Base-by-base conservation (phyloP, 2,888 invertebrate genomes). In the Ethmia dodecea region DNA sequence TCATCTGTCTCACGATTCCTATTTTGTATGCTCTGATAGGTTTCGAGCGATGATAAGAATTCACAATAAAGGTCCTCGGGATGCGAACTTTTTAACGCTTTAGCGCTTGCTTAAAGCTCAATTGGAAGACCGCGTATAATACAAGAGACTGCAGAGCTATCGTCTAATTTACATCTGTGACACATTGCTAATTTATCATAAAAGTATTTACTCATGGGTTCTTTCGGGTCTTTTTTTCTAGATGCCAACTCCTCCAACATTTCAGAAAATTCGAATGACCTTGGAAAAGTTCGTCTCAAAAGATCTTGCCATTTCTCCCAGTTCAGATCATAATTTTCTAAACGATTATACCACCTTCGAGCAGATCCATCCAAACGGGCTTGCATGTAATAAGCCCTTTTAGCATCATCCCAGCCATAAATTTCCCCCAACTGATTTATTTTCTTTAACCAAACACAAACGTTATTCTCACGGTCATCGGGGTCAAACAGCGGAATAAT, bases 191-290 rank as follows among this genome's bases (percentile, higher is more conserved):
- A 1, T 36, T 55, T 52, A 1, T 43, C 47, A 16, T 56, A 49
- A 15, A 39, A 63, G 28, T 64, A 66, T 28, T 52, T 55, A 1
- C 56, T 58, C 59, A 62, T 63, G 4, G 49, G 47, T 35, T 51
- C 60, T 3, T 25, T 29, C 3, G 49, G 43, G 8, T 4, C 16
- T 31, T 62, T 62, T 8, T 13, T 47, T 20, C 56, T 40, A 2
- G 36, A 28, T 5, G 58, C 33, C 49, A 64, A 51, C 11, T 42
- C 45, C 37, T 62, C 60, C 9, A 62, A 37, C 2, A 33, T 25
- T 13, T 54, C 51, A 0, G 52, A 57, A 30, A 37, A 61, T 33
- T 62, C 60, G 1, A 34, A 40, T 1, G 52, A 49, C 22, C 57
- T 42, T 2, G 48, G 49, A 33, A 51, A 53, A 1, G 49, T 49